phyloP scores from a whole-genome alignment of 1,140 invertebrate species.

The Trichomalopsis sarcophagae region DNA sequence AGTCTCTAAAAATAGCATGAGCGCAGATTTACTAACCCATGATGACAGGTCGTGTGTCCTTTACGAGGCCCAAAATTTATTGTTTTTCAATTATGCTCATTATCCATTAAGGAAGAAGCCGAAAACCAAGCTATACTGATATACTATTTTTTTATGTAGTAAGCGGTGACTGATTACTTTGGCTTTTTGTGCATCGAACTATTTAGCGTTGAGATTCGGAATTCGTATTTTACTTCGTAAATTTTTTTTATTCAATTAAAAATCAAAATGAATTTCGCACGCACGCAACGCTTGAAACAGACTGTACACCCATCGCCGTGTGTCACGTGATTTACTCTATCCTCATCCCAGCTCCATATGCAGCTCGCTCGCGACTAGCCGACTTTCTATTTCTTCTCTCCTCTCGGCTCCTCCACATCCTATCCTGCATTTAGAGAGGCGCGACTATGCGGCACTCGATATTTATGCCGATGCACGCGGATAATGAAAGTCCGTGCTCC shows the following conservation, averaged over 20 bases:
- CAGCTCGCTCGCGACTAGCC: background rate
- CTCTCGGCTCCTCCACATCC: slow-evolving; percentile 8
- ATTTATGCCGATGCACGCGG: slow-evolving; percentile 27
- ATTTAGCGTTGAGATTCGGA: background rate
- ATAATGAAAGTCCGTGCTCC: slow-evolving; percentile 40
- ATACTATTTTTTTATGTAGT: background rate
- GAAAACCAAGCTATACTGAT: background rate
- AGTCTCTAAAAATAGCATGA: background rate
- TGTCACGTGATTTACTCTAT: slow-evolving; percentile 5
- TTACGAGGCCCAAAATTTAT: background rate
- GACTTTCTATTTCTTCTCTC: slow-evolving; percentile 52
- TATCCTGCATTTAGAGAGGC: background rate
- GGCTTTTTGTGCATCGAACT: background rate
- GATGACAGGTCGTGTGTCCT: background rate
- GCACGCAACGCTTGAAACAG: background rate
- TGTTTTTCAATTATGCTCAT: background rate
- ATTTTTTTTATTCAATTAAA: too few relatives aligned
- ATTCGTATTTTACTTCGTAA: too few relatives aligned
- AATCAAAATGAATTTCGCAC: too few relatives aligned
- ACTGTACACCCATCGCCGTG: background rate
- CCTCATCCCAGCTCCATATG: background rate
- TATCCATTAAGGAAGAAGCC: background rate
- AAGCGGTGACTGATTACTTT: background rate
- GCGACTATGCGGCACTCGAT: background rate
- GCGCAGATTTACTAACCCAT: background rate